Evolutionary conservation across 2,113 vertebrate genomes (phyloP).

Genomic region (Calyptommatus sinebrachiatus): DNA sequence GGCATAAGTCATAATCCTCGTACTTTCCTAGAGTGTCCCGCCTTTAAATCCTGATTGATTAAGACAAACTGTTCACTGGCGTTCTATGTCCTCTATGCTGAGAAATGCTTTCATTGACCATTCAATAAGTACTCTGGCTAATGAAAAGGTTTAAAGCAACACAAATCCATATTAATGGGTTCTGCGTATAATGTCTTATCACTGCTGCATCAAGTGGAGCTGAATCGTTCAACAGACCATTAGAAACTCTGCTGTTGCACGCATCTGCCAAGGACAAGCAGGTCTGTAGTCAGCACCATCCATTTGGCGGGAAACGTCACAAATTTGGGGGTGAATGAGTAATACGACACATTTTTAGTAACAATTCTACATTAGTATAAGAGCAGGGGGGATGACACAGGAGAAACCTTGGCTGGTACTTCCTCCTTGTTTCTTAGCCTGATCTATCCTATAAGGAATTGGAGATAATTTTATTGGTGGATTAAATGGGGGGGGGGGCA

Average conservation of each 20-base stretch:
- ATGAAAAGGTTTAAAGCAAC: neutral
- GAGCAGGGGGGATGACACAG: no score
- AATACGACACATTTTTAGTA: no score
- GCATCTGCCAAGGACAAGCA: neutral
- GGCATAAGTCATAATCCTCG: neutral
- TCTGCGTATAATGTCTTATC: neutral
- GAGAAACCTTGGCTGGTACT: no score
- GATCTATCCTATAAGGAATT: no score
- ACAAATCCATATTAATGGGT: neutral
- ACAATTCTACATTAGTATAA: no score
- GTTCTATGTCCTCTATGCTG: neutral
- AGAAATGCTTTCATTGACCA: neutral
- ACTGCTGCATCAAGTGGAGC: neutral
- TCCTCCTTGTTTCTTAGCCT: no score
- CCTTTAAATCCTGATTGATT: neutral
- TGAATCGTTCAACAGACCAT: neutral
- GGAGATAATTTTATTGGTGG: no score
- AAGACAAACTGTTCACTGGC: no score
- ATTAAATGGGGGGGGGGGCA: no score
- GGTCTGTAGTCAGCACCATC: no score
- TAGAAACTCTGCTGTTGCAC: neutral
- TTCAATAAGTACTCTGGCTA: neutral
- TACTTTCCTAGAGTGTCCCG: neutral
- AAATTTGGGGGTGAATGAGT: no score
- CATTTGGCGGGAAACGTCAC: no score